Base-by-base conservation (phyloP, 2,797 vertebrate genomes). In the Macropodus opercularis region DNA sequence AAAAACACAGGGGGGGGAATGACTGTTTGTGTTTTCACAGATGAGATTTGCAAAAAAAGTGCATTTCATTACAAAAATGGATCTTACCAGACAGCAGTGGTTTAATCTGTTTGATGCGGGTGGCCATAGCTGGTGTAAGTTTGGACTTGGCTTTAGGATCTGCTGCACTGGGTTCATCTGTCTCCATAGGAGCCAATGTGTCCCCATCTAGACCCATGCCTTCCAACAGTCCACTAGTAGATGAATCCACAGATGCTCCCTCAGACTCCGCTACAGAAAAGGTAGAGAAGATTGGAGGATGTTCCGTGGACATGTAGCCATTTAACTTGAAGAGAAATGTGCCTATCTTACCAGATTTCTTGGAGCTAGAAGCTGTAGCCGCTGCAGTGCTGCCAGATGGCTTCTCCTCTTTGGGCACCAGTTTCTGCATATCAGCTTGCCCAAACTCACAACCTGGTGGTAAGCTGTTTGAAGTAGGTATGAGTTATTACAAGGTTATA, bases 51-150 rank as follows among this genome's bases (percentile, higher is more conserved):
- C n/a, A n/a, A n/a, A n/a, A n/a, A n/a, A n/a, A n/a, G n/a, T n/a
- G n/a, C n/a, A n/a, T n/a, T n/a, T n/a, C 12, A 4, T 12, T 13
- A 19, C 2, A 6, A 15, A 36, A 49, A 27, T 39, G 0, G 8
- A n/a, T 49, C 89, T 90, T 41, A 98, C 96, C 96, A 4, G 96
- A 98, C 1, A 98, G 91, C 36, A 98, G 84, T 0, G 96, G 96
- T 69, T 98, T 98, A 71, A 98, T 98, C 84, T 98, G 96, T 72
- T 98, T 98, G 72, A 98, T 98, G 66, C 96, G 94, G 2, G 96
- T 97, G n/a, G 96, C 96, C 96, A 98, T 98, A 36, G 96, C 96
- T 10, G 96, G 96, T 11, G 94, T 98, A 49, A 98, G 95, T 89
- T 98, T 98, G 69, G 95, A 96, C 83, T 98, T 98, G 64, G 93